Evolutionary conservation across 2,888 invertebrate genomes (phyloP).

Genomic region (Eilema depressum): DNA sequence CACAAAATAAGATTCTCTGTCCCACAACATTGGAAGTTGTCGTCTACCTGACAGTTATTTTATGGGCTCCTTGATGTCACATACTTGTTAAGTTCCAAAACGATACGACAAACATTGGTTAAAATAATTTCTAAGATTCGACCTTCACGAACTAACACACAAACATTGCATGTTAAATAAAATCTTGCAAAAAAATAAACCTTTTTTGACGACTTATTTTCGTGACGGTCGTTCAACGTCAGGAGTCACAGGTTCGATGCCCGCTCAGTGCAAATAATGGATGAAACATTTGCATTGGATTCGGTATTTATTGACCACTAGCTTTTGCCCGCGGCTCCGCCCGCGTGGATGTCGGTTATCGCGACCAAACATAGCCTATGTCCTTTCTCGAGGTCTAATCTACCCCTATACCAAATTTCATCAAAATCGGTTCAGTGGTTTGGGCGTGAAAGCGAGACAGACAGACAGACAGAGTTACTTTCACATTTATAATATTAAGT

Average conservation of each 20-base stretch:
- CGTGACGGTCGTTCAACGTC: neutral
- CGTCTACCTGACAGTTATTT: neutral
- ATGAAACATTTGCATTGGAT: neutral
- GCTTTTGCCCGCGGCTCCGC: too few relatives aligned
- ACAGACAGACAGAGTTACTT: too few relatives aligned
- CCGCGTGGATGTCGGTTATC: too few relatives aligned
- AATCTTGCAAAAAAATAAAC: neutral
- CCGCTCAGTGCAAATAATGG: neutral
- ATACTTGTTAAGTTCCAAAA: neutral
- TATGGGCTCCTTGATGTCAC: neutral
- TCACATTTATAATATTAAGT: too few relatives aligned
- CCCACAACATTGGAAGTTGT: neutral
- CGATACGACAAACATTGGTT: neutral
- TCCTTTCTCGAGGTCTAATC: too few relatives aligned
- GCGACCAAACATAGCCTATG: too few relatives aligned
- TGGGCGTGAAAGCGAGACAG: too few relatives aligned
- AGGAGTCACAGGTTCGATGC: neutral
- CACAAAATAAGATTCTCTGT: neutral
- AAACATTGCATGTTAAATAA: conserved; percentile 2
- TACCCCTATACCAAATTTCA: too few relatives aligned
- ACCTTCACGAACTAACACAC: neutral
- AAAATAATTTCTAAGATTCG: conserved; percentile 1
- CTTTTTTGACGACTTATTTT: neutral
- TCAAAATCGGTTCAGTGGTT: too few relatives aligned
- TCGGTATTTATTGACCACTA: neutral